These are phyloP conservation scores for Fundulus diaphanus DNA, from an alignment of 2,797 vertebrate genomes.

Conservation along the genomic window DNA sequence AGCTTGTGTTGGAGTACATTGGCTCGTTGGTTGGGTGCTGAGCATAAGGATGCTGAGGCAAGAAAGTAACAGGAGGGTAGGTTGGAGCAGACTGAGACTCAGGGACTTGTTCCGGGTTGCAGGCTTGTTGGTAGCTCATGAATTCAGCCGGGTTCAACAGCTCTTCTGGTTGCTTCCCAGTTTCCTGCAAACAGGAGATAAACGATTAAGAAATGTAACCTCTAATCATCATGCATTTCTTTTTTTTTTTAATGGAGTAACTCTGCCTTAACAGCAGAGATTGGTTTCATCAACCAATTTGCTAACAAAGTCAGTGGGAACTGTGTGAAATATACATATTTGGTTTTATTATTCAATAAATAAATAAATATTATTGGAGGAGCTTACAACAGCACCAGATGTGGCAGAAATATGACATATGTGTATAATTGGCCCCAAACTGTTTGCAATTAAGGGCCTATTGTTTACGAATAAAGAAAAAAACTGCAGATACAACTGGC, in stretches of 20 bases:
- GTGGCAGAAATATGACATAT: slow-evolving; percentile 18
- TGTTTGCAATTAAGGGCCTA: slow-evolving; percentile 4
- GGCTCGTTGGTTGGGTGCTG: slow-evolving; percentile 75
- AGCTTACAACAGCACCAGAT: slow-evolving; percentile 16
- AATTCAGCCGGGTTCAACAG: slow-evolving; percentile 84
- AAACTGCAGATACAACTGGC: slow-evolving; percentile 8
- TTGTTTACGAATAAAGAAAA: slow-evolving; percentile 12
- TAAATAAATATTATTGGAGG: not conserved
- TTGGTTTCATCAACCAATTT: not conserved
- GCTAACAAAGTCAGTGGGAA: not conserved
- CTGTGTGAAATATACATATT: not conserved
- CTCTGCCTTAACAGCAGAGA: not conserved
- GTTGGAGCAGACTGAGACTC: slow-evolving; percentile 77
- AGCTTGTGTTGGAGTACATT: slow-evolving; percentile 80
- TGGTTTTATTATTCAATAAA: slow-evolving; percentile 16
- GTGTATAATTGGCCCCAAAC: slow-evolving; percentile 8
- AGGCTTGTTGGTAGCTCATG: slow-evolving; percentile 82
- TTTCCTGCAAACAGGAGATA: slow-evolving; percentile 80
- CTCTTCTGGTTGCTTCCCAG: slow-evolving; percentile 84
- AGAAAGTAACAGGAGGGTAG: slow-evolving; percentile 79
- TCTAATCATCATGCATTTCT: slow-evolving; percentile 1
- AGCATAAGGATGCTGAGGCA: slow-evolving; percentile 84
- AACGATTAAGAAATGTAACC: slow-evolving; percentile 24
- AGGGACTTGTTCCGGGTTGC: slow-evolving; percentile 78
- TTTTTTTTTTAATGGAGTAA: not conserved